Base-by-base conservation (phyloP, 2,888 invertebrate genomes). In the Microctonus hyperodae region DNA sequence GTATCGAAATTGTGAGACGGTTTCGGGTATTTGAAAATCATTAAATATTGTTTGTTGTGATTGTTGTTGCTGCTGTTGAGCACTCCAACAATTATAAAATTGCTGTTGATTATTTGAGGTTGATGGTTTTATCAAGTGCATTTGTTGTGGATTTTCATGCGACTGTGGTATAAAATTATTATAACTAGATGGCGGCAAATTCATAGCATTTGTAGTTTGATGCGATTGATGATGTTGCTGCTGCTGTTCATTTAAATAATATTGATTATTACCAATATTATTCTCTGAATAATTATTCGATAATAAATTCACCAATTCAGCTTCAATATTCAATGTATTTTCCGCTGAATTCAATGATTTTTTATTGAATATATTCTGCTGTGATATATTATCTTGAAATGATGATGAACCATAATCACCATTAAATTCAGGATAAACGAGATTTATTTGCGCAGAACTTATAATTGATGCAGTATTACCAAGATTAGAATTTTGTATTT, bases 1-100 rank as follows among this genome's bases (percentile, higher is more conserved):
- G 5, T 69, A 5, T n/a, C 67, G 62, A 57, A 73, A 77, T 0
- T 71, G 72, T 0, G 73, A 72, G 7, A 78, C 74, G 16, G 72
- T 70, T 55, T 74, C 70, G 31, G 78, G 79, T 66, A 77, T 74
- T 22, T 74, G 74, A 48, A 72, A 77, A 37, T 78, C 73, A 40
- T 72, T 72, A 35, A 69, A 68, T 1, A 65, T 37, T 9, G 16
- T 64, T 51, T 51, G 62, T 60, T 20, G 67, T 23, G 7, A 59
- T 23, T 23, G 20, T 16, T 44, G n/a, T n/a, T 44, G 16, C 16
- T n/a, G 44, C 44, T 44, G 44, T n/a, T 44, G 44, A 37, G 13
- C 25, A 28, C 25, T 31, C 28, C 60, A 65, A 25, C 44, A 44
- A 33, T 57, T 48, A 16, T 64, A 63, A 10, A 55, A 44, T 53